Base-by-base conservation (phyloP, 2,888 invertebrate species). In the Drosophila histrio region DNA sequence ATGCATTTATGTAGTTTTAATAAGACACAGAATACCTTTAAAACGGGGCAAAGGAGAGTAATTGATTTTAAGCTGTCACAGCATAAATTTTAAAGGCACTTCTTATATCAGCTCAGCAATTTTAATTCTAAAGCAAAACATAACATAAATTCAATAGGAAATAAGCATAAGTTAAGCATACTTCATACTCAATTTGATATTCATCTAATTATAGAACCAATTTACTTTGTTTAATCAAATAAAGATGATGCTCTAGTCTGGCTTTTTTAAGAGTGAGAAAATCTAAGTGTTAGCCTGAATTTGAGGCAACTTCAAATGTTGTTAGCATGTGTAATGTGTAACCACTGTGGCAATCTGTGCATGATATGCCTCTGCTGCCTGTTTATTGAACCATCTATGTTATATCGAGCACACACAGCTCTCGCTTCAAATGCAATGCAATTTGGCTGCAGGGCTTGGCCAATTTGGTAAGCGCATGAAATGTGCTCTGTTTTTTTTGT, bases 391-490 rank as follows among this genome's bases (percentile, higher is more conserved):
- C 13, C 32, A 21, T 21, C 47, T 2, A 30, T 30, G 19, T 3
- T 3, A 3, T 26, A 26, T 43, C 19, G 19, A 11, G 39, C 21
- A 21, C 43, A 43, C 26, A 44, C 6, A 17, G 6, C 28, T 17
- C 19, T 6, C 24, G 11, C 26, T 26, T 47, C 15, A 38, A 60
- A 28, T 53, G 28, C 36, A 38, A 17, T 5, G 9, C 11, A 41
- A 41, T 38, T 49, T 56, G 24, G 24, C 15, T 13, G 41, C 15
- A 15, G 43, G 26, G 13, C 13, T 47, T 34, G 5, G 43, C 4
- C 13, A 59, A 47, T 65, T 66, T 56, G 21, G 15, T 19, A 60
- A 52, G 54, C 54, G 1, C 38, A 41, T 53, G 15, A 54, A 46
- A 58, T 39, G 59, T 39, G 28, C 13, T 21, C 17, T 30, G 11